Conservation (phyloP, 2,888 invertebrate species). For the Acheta domesticus region DNA sequence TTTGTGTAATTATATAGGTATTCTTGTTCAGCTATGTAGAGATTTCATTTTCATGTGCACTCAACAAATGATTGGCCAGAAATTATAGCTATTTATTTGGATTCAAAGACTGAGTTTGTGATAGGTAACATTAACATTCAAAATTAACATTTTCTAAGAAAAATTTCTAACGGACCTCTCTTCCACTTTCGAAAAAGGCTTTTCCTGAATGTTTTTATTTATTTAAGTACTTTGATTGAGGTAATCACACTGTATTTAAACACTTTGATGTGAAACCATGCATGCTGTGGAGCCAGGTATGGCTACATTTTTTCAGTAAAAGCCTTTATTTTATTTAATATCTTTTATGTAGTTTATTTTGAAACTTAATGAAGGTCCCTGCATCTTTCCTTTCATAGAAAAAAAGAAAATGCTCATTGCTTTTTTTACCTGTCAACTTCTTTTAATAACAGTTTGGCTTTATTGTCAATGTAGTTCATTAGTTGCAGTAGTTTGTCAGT, state of each 20-base stretch:
- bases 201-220: conserved; percentile 30
- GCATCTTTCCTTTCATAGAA: conserved; percentile 27
- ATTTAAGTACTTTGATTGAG: neutral
- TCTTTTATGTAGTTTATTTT: conserved; percentile 29
- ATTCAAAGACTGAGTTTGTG: conserved; percentile 21
- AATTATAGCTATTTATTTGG: neutral
- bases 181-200: conserved; percentile 28
- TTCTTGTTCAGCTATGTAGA: conserved; percentile 12
- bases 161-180: conserved; percentile 27
- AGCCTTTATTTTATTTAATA: conserved; percentile 29
- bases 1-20: conserved; percentile 25
- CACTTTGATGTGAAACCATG: neutral
- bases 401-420: conserved; percentile 21
- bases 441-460: conserved; percentile 21
- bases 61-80: neutral
- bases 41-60: neutral
- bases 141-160: neutral
- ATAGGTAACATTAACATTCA: neutral
- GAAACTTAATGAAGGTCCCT: conserved; percentile 29
- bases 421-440: conserved; percentile 28
- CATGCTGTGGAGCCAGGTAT: conserved; percentile 10
- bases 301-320: conserved; percentile 27
- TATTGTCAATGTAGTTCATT: conserved; percentile 2
- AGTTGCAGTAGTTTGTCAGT: neutral
- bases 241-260: neutral